phyloP scores from a whole-genome alignment of 2,113 vertebrate species.

The Datnioides undecimradiatus region DNA sequence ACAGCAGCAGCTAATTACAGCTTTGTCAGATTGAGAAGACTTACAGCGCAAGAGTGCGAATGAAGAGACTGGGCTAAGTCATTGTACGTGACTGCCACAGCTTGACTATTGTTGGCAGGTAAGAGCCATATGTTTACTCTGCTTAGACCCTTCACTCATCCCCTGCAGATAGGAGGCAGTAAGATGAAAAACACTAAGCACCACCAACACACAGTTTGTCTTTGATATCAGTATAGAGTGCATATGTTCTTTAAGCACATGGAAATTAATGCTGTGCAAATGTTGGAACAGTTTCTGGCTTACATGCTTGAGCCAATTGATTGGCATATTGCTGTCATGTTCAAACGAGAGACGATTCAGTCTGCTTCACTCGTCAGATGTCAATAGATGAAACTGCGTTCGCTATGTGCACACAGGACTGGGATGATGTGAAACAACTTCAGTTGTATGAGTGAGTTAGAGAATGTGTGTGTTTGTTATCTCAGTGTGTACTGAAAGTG shows the following conservation, averaged over 20 bases:
- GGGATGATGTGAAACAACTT: background rate
- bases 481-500: slow-evolving; percentile 16
- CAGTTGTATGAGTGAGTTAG: slow-evolving; percentile 24
- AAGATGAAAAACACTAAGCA: no score
- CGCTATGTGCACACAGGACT: slow-evolving; percentile 4
- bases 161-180: background rate
- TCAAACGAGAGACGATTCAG: background rate
- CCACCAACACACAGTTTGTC: background rate
- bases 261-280: slow-evolving; percentile 5
- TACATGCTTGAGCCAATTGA: slow-evolving; percentile 15
- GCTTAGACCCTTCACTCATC: background rate
- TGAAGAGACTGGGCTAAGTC: background rate
- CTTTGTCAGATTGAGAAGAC: slow-evolving; percentile 6
- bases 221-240: background rate
- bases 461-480: slow-evolving; percentile 34
- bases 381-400: slow-evolving; percentile 9
- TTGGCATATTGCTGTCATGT: background rate
- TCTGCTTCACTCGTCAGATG: background rate
- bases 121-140: background rate
- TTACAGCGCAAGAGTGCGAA: background rate
- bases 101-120: slow-evolving; percentile 3
- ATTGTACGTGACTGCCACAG: slow-evolving; percentile 24
- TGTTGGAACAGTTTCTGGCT: background rate
- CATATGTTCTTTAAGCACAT: slow-evolving; percentile 1
- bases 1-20: slow-evolving; percentile 9